Conservation (phyloP, 2,113 vertebrate species). For the Mormyrus iriodes region DNA sequence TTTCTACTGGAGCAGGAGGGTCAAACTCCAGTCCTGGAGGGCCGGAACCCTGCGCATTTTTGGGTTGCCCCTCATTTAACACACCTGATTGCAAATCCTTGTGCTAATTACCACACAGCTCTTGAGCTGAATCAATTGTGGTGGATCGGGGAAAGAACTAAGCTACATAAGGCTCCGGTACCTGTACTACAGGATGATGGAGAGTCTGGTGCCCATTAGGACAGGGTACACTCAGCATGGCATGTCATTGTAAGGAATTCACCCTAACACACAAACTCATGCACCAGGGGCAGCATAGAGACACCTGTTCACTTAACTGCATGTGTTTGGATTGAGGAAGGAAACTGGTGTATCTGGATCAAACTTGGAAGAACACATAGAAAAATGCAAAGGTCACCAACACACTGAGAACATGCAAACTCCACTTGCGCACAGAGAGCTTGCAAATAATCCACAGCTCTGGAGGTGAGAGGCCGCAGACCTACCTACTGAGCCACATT, state of each 20-base stretch:
- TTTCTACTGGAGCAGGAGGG: no score
- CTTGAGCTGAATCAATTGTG: no score
- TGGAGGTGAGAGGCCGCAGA: neutral
- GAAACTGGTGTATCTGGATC: neutral
- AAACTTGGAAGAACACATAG: neutral
- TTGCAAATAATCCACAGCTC: neutral
- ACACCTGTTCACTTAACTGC: neutral
- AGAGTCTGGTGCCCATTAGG: neutral
- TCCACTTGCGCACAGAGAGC: neutral
- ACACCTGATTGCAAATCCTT: no score
- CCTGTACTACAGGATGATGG: neutral
- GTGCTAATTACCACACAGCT: no score
- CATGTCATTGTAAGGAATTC: neutral
- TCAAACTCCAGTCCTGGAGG: no score
- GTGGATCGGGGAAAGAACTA: no score
- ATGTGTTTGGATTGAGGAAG: neutral
- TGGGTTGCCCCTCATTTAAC: no score
- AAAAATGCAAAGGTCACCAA: neutral
- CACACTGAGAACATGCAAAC: neutral
- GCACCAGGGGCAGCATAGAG: neutral
- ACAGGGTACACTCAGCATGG: neutral
- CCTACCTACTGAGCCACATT: neutral
- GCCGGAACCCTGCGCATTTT: no score
- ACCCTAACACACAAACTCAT: neutral
- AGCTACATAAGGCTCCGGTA: no score